Evolutionary conservation across 2,888 invertebrate genomes (phyloP), one percentile per base, ranked within the genome.

Genomic region (Ashinkailepas kermadecensis): DNA sequence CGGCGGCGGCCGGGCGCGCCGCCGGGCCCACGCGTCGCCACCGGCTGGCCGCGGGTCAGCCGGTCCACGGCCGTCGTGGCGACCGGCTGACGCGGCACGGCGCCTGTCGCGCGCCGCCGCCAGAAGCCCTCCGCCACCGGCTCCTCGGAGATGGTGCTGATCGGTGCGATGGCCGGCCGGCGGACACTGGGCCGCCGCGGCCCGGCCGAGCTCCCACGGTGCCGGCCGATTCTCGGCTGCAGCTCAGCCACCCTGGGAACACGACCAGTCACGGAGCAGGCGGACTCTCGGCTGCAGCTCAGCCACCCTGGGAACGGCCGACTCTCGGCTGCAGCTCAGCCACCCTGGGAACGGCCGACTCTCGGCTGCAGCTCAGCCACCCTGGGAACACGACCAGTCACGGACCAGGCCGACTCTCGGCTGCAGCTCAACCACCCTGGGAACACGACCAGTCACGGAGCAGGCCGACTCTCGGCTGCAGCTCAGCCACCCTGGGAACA

Each of bases 41-140:
- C 79, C 23, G 79, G 79, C 79, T 58, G 79, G 10, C 79, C 79
- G 58, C 79, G 57, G 15, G 23, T 79, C 79, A 79, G 58, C 13
- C 79, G 57, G 15, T 79, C 79, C 23, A 57, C 58, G 3, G 9
- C 79, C 1, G 58, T 79, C 23, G 25, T 58, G 56, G 56, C 74
- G 18, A 56, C 21, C 74, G 54, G 54, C 21, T 9, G 74, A 7
- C 23, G 74, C 25, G 39, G 39, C 67, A 23, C 12, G 70, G 15
- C 70, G 54, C 56, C 54, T 1, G 74, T 54, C 21, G 39, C 54
- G 9, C 74, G 74, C 54, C 74, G 74, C 54, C 74, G 74, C 9
- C 54, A 54, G 74, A 74, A 74, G 23, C 74, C 74, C 56, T 74
- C 74, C 21, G 74, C 56, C 10, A 74, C 74, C 9, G 74, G 54